Evolutionary conservation across 2,113 vertebrate species (phyloP).

Genomic region (Tetrax tetrax): DNA sequence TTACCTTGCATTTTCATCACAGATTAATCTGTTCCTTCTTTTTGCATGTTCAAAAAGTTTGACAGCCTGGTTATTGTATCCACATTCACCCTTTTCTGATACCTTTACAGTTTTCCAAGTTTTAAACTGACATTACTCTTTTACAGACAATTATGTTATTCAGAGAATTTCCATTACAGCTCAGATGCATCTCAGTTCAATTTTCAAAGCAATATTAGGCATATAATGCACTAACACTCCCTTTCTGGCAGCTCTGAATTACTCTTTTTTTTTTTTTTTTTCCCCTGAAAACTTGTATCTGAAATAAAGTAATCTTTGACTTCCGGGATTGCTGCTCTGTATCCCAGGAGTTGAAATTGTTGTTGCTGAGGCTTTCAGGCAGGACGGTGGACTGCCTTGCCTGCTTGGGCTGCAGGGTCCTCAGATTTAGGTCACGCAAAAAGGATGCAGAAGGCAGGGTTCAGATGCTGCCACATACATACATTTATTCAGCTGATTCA

Average conservation of each 20-base stretch:
- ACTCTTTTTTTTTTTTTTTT: neutral
- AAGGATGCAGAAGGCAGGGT: neutral
- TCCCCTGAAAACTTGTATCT: neutral
- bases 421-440: neutral
- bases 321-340: neutral
- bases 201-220: neutral
- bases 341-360: neutral
- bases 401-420: neutral
- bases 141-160: neutral
- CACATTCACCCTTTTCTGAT: neutral
- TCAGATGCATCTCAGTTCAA: neutral
- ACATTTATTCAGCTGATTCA: neutral
- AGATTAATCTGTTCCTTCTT: neutral
- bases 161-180: neutral
- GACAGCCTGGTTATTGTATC: neutral
- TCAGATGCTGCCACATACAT: neutral
- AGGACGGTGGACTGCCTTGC: neutral
- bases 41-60: neutral
- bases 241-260: neutral
- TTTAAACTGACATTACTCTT: neutral
- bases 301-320: neutral
- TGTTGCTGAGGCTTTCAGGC: neutral
- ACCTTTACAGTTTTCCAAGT: neutral
- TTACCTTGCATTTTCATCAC: neutral
- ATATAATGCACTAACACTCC: accelerated